Evolutionary conservation across 2,113 vertebrate species (phyloP).

Genomic region (Corythornis vintsioides): DNA sequence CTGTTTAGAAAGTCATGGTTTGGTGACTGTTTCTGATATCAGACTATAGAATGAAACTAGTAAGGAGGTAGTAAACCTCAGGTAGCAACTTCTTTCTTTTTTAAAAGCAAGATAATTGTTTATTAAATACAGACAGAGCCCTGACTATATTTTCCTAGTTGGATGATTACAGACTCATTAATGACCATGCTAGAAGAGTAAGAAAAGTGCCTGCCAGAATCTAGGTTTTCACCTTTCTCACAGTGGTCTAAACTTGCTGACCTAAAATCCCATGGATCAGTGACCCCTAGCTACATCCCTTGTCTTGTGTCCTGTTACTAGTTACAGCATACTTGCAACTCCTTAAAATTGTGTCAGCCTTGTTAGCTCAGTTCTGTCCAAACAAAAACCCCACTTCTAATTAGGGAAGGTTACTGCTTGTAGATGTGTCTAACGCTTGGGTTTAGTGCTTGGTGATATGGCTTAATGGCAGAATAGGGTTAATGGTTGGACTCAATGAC

Average conservation of each 20-base stretch:
- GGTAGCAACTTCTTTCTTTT: not conserved
- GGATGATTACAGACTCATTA: not conserved
- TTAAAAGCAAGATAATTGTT: not conserved
- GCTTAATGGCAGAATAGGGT: no score
- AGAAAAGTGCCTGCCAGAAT: not conserved
- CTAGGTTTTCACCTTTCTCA: not conserved
- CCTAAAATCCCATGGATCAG: not conserved
- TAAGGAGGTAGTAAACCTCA: not conserved
- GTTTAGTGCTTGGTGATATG: no score
- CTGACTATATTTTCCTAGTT: fast-evolving
- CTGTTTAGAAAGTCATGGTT: not conserved
- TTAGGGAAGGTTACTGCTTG: not conserved
- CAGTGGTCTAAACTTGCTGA: not conserved
- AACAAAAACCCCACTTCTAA: fast-evolving
- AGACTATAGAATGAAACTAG: not conserved
- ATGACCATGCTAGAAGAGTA: not conserved
- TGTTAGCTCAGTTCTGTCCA: not conserved
- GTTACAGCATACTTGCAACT: fast-evolving
- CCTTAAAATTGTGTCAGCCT: not conserved
- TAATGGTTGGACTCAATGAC: no score
- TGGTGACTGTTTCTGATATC: fast-evolving
- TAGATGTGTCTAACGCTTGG: no score
- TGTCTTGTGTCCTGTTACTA: not conserved
- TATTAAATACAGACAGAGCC: fast-evolving
- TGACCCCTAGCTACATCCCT: not conserved